These are phyloP conservation scores for Dolichomitus sp. DNA, from an alignment of 2,888 invertebrate species.

Conservation along the genomic window DNA sequence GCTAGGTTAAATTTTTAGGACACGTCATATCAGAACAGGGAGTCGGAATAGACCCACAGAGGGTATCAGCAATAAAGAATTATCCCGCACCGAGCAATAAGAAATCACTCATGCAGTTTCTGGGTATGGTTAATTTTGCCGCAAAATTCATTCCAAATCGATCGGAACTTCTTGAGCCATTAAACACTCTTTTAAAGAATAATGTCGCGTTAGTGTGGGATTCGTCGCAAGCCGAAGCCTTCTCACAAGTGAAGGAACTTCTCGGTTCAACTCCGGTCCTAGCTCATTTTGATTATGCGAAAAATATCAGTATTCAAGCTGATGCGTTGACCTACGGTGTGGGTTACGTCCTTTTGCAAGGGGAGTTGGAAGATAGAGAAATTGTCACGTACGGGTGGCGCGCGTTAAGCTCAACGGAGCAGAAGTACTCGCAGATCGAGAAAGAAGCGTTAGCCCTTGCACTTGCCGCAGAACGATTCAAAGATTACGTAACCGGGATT, in stretches of 20 bases:
- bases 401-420: constrained; percentile 76
- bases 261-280: constrained; percentile 75
- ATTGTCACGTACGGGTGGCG: constrained; percentile 80
- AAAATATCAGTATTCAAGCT: constrained; percentile 67
- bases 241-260: constrained; percentile 74
- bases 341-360: constrained; percentile 77
- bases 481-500: constrained; percentile 77
- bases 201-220: constrained; percentile 70
- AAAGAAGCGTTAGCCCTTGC: constrained; percentile 81
- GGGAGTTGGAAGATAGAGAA: constrained; percentile 62
- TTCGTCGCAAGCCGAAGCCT: constrained; percentile 69
- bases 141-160: constrained; percentile 72
- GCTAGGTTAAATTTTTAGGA: constrained; percentile 73
- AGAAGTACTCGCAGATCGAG: constrained; percentile 81
- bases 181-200: constrained; percentile 71
- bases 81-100: constrained; percentile 71
- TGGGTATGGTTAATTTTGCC: constrained; percentile 70
- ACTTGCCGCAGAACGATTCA: constrained; percentile 78
- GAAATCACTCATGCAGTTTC: constrained; percentile 68
- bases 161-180: constrained; percentile 68
- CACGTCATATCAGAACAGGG: constrained; percentile 70
- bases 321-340: constrained; percentile 79
- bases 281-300: constrained; percentile 74
- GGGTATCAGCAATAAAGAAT: constrained; percentile 67
- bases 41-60: constrained; percentile 63